Evolutionary conservation across 2,888 invertebrate species (phyloP).

Genomic region (Drosophila tripunctata): DNA sequence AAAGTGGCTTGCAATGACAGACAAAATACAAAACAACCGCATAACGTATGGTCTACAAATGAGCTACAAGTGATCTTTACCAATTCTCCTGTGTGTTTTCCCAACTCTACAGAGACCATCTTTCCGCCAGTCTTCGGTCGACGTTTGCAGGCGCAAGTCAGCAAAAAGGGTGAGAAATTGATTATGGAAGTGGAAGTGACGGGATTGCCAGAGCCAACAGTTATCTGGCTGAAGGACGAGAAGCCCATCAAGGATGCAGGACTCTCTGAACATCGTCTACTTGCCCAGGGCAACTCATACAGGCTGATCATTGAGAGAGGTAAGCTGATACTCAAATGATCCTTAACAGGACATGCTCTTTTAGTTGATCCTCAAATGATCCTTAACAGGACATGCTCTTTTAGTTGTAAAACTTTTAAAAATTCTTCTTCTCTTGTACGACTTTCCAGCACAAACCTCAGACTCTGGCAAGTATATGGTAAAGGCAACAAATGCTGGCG

Average conservation of each 20-base stretch:
- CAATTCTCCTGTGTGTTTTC: conserved; percentile 18
- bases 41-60: conserved; percentile 19
- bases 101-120: conserved; percentile 87
- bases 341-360: too few relatives aligned
- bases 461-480: conserved; percentile 92
- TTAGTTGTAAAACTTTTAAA: not conserved
- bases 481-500: conserved; percentile 89
- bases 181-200: conserved; percentile 91
- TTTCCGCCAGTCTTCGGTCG: conserved; percentile 93
- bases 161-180: conserved; percentile 89
- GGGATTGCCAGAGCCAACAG: conserved; percentile 90
- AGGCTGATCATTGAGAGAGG: conserved; percentile 90
- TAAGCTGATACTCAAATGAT: conserved; percentile 77
- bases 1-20: conserved; percentile 40
- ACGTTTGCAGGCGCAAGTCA: conserved; percentile 90
- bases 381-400: too few relatives aligned
- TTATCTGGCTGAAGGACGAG: conserved; percentile 91
- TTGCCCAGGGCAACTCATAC: conserved; percentile 88
- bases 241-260: conserved; percentile 86
- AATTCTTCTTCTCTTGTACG: not conserved
- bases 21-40: conserved; percentile 33
- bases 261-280: conserved; percentile 85
- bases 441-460: conserved; percentile 85
- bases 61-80: conserved; percentile 1
- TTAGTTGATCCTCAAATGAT: too few relatives aligned